Percentiles rank a stretch among this genome's conserved stretches.
Evolutionary conservation across 2,888 invertebrate species (phyloP).

Genomic region (Philonicus albiceps): DNA sequence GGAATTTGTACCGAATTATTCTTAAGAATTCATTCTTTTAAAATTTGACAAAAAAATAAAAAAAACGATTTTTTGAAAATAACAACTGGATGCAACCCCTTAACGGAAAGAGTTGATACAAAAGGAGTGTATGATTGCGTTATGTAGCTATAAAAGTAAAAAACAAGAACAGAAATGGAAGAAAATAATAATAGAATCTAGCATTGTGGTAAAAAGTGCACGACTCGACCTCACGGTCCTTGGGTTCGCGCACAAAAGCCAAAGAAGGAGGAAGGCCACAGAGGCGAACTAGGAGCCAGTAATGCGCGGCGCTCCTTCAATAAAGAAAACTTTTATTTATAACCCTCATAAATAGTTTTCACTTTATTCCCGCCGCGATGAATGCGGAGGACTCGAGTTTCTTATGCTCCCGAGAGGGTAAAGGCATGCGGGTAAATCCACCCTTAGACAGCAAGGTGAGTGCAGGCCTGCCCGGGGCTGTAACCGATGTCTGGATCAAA

Average conservation of each 20-base stretch:
- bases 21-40: no score
- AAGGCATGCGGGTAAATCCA: background rate
- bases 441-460: background rate
- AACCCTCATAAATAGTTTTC: constrained; percentile 5
- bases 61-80: no score
- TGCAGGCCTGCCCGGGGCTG: background rate
- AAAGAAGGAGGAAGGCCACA: background rate
- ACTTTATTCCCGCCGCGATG: background rate
- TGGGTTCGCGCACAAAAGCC: background rate
- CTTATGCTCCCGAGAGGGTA: background rate
- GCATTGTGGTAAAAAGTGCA: background rate
- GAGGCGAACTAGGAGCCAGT: background rate
- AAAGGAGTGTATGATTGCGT: background rate
- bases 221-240: background rate
- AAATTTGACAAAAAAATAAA: no score
- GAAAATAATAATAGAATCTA: background rate
- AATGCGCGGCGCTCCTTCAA: constrained; percentile 1
- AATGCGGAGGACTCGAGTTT: background rate
- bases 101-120: background rate
- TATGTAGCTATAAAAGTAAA: background rate
- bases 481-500: background rate
- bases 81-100: no score
- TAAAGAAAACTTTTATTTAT: constrained; percentile 15
- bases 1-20: no score
- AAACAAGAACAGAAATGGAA: background rate